These are phyloP conservation scores for Eunapius fragilis DNA, from an alignment of 37 sponge, comb jelly and placozoan species.

Conservation along the genomic window DNA sequence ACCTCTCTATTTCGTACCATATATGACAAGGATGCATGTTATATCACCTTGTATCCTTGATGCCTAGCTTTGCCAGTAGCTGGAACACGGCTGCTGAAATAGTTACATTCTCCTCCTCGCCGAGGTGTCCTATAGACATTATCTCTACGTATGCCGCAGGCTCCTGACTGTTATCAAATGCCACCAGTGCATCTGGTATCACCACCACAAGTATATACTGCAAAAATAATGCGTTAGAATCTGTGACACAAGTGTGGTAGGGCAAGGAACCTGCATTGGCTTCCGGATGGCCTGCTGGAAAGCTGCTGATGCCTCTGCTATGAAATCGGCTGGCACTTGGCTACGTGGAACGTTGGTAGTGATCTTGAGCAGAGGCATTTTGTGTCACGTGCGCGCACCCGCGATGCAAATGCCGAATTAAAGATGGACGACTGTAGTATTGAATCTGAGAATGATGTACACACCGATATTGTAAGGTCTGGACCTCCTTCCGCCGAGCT, in stretches of 20 bases:
- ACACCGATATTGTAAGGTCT: not conserved
- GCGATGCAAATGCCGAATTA: not conserved
- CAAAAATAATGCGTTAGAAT: not conserved
- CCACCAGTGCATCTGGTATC: slow-evolving; percentile 28
- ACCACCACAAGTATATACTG: slow-evolving; percentile 41
- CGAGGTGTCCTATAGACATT: slow-evolving; percentile 47
- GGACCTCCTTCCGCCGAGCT: not conserved
- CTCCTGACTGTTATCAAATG: slow-evolving; percentile 32
- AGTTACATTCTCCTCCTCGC: slow-evolving; percentile 35
- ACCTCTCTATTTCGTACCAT: too few relatives aligned
- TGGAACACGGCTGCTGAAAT: slow-evolving; percentile 31
- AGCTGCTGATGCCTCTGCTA: slow-evolving; percentile 1
- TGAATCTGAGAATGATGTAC: not conserved
- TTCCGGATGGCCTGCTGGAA: slow-evolving; percentile 47
- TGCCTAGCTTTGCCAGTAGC: slow-evolving; percentile 24
- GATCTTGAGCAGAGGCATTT: slow-evolving; percentile 32
- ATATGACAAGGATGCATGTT: not conserved
- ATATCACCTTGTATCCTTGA: slow-evolving; percentile 25
- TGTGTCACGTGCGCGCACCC: not conserved
- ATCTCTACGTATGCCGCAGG: slow-evolving; percentile 38
- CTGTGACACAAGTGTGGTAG: not conserved
- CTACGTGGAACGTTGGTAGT: slow-evolving; percentile 16
- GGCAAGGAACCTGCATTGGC: slow-evolving; percentile 29
- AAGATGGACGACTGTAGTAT: not conserved
- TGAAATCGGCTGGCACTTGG: slow-evolving; percentile 18